Evolutionary conservation across 2,888 invertebrate genomes (phyloP).

Genomic region (Archips xylosteana): DNA sequence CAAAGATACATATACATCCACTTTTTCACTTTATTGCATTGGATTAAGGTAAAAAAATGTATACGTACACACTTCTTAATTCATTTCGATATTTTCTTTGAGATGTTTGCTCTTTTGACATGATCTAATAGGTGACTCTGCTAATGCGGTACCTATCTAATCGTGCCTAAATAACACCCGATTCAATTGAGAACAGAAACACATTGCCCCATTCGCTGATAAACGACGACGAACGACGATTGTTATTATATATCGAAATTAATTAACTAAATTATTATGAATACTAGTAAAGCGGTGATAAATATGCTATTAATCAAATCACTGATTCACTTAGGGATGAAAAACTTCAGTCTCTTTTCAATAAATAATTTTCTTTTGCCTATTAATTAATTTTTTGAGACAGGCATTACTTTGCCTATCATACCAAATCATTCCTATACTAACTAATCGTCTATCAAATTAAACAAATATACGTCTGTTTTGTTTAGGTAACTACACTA

Average conservation of each 20-base stretch:
- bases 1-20: too few species aligned
- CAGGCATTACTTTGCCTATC: too few species aligned
- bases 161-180: slow-evolving; percentile 27
- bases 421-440: too few species aligned
- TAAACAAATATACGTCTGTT: too few species aligned
- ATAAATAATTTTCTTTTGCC: neutral
- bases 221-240: slow-evolving; percentile 9
- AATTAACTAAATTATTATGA: slow-evolving; percentile 8
- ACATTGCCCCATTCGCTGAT: slow-evolving; percentile 38
- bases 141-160: slow-evolving; percentile 34
- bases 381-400: neutral
- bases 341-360: neutral
- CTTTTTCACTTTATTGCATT: too few species aligned
- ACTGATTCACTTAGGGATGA: neutral
- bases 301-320: neutral
- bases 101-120: neutral
- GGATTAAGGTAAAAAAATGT: too few species aligned
- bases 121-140: slow-evolving; percentile 5
- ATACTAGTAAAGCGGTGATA: neutral
- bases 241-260: slow-evolving; percentile 20
- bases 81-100: neutral
- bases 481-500: too few species aligned
- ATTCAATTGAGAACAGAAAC: slow-evolving; percentile 24
- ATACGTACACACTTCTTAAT: too few species aligned
- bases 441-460: neutral